These are phyloP conservation scores for Gallinago stenura DNA, from an alignment of 2,797 vertebrate species.

Conservation along the genomic window DNA sequence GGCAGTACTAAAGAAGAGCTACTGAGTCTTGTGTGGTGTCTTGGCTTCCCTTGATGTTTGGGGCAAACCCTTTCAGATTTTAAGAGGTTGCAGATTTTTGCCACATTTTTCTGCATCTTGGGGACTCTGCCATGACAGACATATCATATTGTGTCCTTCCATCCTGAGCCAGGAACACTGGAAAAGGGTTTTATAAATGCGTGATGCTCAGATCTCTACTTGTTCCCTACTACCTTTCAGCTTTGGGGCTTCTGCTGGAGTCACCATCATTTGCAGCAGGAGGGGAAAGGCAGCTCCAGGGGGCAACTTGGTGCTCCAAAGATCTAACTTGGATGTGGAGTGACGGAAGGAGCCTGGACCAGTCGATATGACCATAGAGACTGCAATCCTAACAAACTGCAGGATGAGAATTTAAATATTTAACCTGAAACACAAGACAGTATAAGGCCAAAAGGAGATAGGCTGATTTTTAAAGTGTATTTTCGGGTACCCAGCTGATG, in stretches of 20 bases:
- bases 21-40: background rate
- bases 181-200: background rate
- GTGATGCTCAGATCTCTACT: background rate
- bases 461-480: background rate
- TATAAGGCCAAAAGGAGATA: background rate
- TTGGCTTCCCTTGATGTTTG: background rate
- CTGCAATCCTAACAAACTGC: background rate
- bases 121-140: background rate
- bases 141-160: background rate
- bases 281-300: background rate
- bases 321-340: fast-evolving
- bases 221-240: background rate
- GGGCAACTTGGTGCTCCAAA: fast-evolving
- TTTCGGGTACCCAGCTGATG: background rate
- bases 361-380: fast-evolving
- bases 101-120: fast-evolving
- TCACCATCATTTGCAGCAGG: fast-evolving
- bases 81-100: background rate
- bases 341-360: background rate
- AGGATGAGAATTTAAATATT: background rate
- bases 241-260: background rate
- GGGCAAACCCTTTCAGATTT: background rate
- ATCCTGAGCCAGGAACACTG: background rate
- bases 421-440: background rate
- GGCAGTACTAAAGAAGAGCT: background rate